A percentile compares a stretch with the other conserved stretches of the same genome.
phyloP scores from a whole-genome alignment of 2,113 vertebrate species.

The Scytalopus superciliaris region DNA sequence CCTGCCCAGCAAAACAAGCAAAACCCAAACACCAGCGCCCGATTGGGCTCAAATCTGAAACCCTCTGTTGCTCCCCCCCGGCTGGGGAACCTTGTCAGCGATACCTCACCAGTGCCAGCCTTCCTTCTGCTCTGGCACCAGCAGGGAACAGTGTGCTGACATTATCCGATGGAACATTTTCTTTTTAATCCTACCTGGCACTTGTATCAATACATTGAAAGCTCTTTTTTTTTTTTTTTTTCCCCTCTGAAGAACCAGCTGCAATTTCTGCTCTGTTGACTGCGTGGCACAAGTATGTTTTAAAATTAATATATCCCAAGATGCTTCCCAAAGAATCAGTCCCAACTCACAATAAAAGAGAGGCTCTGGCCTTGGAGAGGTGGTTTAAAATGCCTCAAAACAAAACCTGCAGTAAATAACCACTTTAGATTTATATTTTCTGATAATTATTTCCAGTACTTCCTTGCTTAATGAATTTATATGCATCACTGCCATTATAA shows the following conservation, averaged over 20 bases:
- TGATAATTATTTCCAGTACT: background rate
- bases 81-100: background rate
- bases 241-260: background rate
- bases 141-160: rapidly evolving
- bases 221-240: background rate
- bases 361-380: background rate
- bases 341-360: background rate
- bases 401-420: background rate
- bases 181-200: background rate
- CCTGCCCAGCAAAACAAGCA: background rate
- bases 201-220: background rate
- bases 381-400: background rate
- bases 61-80: background rate
- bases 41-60: background rate
- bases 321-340: background rate
- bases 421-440: background rate
- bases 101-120: background rate
- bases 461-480: background rate
- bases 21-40: background rate
- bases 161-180: background rate
- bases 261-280: background rate
- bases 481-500: background rate
- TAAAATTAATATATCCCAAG: background rate
- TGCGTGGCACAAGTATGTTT: background rate
- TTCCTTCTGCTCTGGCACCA: background rate